Evolutionary conservation across 2,797 vertebrate genomes (phyloP).

Genomic region (Apogon talboti): DNA sequence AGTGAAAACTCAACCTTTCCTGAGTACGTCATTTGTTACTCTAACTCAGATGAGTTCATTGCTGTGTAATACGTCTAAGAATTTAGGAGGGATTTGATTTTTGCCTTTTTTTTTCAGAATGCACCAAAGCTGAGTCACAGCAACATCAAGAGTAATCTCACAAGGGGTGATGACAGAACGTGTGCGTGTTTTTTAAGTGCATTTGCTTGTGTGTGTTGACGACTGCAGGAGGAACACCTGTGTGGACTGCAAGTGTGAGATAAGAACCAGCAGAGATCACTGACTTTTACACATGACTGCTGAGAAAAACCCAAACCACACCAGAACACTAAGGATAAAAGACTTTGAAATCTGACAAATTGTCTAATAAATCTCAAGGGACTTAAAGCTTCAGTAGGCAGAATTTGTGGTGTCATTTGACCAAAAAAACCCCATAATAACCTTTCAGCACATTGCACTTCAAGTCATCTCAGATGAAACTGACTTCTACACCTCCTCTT

Average conservation of each 20-base stretch:
- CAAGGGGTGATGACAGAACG: slow-evolving; percentile 53
- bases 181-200: slow-evolving; percentile 25
- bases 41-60: slow-evolving; percentile 50
- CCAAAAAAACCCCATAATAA: too few relatives aligned
- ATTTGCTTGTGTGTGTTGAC: slow-evolving; percentile 49
- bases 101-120: slow-evolving; percentile 49
- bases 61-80: slow-evolving; percentile 63
- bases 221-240: slow-evolving; percentile 78
- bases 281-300: slow-evolving; percentile 76
- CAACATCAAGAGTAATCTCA: slow-evolving; percentile 58
- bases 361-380: background rate
- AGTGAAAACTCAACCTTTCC: background rate
- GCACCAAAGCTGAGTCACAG: slow-evolving; percentile 71
- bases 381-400: background rate
- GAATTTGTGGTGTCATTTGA: too few relatives aligned
- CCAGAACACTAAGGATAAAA: background rate
- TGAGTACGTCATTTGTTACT: slow-evolving; percentile 49
- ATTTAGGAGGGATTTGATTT: slow-evolving; percentile 39
- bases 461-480: too few relatives aligned
- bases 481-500: too few relatives aligned
- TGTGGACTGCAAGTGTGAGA: slow-evolving; percentile 60
- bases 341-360: background rate
- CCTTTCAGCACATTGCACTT: too few relatives aligned
- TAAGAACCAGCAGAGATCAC: slow-evolving; percentile 71
- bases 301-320: slow-evolving; percentile 44